phyloP scores from a whole-genome alignment of 2,888 invertebrate genomes.

The Morpho achilles region DNA sequence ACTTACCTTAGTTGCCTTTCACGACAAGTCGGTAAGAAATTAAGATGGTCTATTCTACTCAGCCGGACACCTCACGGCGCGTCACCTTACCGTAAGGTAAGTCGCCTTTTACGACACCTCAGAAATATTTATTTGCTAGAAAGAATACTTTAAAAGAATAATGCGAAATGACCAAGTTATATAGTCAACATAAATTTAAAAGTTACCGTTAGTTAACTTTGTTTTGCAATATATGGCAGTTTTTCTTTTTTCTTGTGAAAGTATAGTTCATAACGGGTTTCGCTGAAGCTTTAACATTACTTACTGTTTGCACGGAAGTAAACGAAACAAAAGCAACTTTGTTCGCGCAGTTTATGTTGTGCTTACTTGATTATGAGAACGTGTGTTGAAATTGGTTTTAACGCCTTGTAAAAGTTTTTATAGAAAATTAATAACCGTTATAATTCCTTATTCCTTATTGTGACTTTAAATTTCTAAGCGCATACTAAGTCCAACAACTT shows the following conservation, averaged over 20 bases:
- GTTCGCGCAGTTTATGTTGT: conserved; percentile 13
- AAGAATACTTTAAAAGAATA: background rate
- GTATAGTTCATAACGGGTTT: conserved; percentile 21
- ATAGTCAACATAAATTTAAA: conserved; percentile 3
- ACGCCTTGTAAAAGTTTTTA: conserved; percentile 4
- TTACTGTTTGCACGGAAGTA: conserved; percentile 23
- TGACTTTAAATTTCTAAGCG: background rate
- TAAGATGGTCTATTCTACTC: too few species aligned
- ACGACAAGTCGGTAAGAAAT: too few species aligned
- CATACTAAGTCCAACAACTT: background rate
- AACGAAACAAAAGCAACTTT: conserved; percentile 17
- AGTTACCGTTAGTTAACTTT: conserved; percentile 11
- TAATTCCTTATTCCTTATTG: too few species aligned
- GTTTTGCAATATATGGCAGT: conserved; percentile 19
- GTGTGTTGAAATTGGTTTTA: conserved; percentile 8
- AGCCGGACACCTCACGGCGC: too few species aligned
- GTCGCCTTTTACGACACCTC: too few species aligned
- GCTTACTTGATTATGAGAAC: conserved; percentile 12
- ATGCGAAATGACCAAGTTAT: background rate
- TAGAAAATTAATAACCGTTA: background rate
- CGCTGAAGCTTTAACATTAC: conserved; percentile 25
- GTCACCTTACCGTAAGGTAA: too few species aligned
- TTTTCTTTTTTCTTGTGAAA: conserved; percentile 22
- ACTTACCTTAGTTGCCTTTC: too few species aligned
- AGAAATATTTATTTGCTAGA: too few species aligned